A percentile compares a stretch with the other conserved stretches of the same genome.
phyloP scores from a whole-genome alignment of 2,113 vertebrate genomes.

The Picathartes gymnocephalus region DNA sequence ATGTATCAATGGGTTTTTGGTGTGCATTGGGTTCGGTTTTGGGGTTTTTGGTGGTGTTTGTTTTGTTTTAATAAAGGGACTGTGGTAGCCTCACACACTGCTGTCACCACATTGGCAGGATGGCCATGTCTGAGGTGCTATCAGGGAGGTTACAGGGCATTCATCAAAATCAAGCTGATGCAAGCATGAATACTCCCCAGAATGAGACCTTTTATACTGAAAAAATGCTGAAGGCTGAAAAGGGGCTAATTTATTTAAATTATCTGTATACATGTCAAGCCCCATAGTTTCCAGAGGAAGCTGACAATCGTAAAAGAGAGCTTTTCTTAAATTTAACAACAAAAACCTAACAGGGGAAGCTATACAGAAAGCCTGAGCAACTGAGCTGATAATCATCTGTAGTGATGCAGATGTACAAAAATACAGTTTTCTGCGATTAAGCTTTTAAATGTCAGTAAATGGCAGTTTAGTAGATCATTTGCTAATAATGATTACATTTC shows the following conservation, averaged over 20 bases:
- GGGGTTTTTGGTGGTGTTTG: neutral
- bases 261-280: slow-evolving; percentile 71
- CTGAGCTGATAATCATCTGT: slow-evolving; percentile 30
- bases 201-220: slow-evolving; percentile 65
- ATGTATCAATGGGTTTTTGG: neutral
- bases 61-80: neutral
- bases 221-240: slow-evolving; percentile 75
- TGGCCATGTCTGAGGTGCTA: slow-evolving; percentile 47
- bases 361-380: slow-evolving; percentile 31
- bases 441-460: slow-evolving; percentile 82
- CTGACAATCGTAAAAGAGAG: slow-evolving; percentile 65
- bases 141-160: slow-evolving; percentile 65
- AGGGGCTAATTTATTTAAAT: slow-evolving; percentile 77
- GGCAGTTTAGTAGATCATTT: slow-evolving; percentile 81
- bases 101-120: slow-evolving; percentile 40
- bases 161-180: slow-evolving; percentile 76
- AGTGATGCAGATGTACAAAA: slow-evolving; percentile 61
- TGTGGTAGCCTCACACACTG: neutral
- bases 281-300: slow-evolving; percentile 61
- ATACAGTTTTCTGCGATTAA: slow-evolving; percentile 68
- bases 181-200: slow-evolving; percentile 66
- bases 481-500: slow-evolving; percentile 85
- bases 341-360: slow-evolving; percentile 51
- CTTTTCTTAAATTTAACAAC: slow-evolving; percentile 67
- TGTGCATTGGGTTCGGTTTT: neutral